Evolutionary conservation across 2,888 invertebrate species (phyloP), one percentile per base, ranked within the genome.

Genomic region (Mythimna albipuncta): DNA sequence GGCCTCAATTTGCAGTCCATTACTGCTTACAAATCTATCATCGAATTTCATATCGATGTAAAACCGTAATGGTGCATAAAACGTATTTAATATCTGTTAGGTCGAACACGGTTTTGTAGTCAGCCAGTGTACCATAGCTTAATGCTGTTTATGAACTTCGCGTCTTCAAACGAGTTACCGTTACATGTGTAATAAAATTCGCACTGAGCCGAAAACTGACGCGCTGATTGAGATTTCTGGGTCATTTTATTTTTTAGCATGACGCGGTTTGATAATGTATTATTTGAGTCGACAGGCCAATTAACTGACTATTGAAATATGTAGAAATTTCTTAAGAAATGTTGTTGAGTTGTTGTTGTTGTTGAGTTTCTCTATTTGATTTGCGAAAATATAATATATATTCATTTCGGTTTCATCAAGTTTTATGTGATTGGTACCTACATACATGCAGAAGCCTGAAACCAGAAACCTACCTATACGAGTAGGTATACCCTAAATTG

Each of bases 211-310:
- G 55, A 70, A 76, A 80, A 78, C 80, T 7, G 66, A 72, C 72
- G 63, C 71, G 54, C 64, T 69, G 35, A 83, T 85, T 83, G 77
- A 87, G 85, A 81, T 85, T 83, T 79, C 74, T 85, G 64, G 85
- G 87, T 73, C 79, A 70, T 76, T 77, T 73, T 77, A 68, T 70
- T 61, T 79, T 69, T 73, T 63, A 77, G 10, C 66, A 55, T 59
- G 77, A 61, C 54, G 50, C 64, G 13, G 35, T 83, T 65, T 57
- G 63, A 75, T 75, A 67, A 69, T 68, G 65, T 64, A 77, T n/a
- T 54, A 32, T 62, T 55, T 19, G 19, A 64, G 58, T 26, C 32
- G 47, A n/a, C 47, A 52, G 6, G 38, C 63, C 58, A 81, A 74
- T 75, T 75, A 69, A 47, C 41, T 54, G 59, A 35, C 57, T 32